phyloP scores from a whole-genome alignment of 2,888 invertebrate genomes.

The Macrophya annulata region DNA sequence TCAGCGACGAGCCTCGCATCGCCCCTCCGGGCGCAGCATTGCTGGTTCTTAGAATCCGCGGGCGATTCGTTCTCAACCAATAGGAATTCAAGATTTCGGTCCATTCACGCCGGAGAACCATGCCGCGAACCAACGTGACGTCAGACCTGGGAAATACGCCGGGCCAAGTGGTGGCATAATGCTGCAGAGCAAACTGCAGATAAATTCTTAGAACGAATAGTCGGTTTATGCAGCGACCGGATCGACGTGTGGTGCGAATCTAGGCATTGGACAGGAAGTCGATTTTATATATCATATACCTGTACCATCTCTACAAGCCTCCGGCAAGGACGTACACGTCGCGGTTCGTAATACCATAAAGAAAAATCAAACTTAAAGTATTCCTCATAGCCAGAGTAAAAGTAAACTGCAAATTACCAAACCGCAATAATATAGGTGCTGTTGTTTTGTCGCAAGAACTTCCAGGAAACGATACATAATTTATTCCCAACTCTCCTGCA shows the following conservation, averaged over 20 bases:
- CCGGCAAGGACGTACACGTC: constrained; percentile 22
- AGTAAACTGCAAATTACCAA: constrained; percentile 21
- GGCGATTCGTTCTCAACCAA: constrained; percentile 68
- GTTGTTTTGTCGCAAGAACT: constrained; percentile 38
- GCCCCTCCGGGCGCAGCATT: constrained; percentile 42
- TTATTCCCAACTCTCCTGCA: constrained; percentile 1
- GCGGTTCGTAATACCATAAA: constrained; percentile 40
- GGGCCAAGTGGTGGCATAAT: constrained; percentile 55
- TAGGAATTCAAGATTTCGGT: constrained; percentile 61
- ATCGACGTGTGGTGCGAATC: constrained; percentile 46
- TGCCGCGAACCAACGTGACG: constrained; percentile 58
- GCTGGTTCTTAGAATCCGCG: constrained; percentile 59
- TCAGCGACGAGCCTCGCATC: constrained; percentile 65
- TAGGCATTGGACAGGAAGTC: constrained; percentile 12
- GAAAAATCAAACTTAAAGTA: constrained; percentile 23
- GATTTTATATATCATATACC: background rate
- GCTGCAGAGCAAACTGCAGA: constrained; percentile 51
- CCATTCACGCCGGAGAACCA: constrained; percentile 61
- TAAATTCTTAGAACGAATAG: constrained; percentile 51
- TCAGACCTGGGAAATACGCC: constrained; percentile 60
- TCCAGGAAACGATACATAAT: constrained; percentile 26
- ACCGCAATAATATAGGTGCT: constrained; percentile 14
- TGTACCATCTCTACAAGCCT: background rate
- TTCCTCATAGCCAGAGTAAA: background rate
- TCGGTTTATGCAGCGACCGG: constrained; percentile 45